Percentiles rank a stretch among this genome's conserved stretches.
These are phyloP conservation scores for Camponotus vicinus DNA, from an alignment of 1,140 invertebrate species.

Conservation along the genomic window DNA sequence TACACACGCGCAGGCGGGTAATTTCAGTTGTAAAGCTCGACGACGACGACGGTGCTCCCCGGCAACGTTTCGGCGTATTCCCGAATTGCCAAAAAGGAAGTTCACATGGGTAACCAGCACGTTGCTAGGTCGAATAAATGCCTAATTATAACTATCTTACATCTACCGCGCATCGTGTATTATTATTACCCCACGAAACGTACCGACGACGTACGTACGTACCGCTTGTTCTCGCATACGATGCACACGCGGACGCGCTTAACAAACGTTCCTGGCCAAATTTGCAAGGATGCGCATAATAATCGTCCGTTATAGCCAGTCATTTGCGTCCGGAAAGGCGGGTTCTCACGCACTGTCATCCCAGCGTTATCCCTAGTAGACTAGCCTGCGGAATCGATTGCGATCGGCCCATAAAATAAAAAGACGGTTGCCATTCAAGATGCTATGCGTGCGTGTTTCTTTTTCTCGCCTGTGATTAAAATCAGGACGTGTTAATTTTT, in stretches of 20 bases:
- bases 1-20: conserved; percentile 14
- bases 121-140: conserved; percentile 83
- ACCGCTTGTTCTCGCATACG: conserved; percentile 74
- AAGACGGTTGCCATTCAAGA: background rate
- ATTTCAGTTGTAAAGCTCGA: conserved; percentile 32
- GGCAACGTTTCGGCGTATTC: conserved; percentile 57
- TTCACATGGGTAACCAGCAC: conserved; percentile 85
- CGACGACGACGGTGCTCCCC: background rate
- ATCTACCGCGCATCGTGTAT: conserved; percentile 80
- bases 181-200: conserved; percentile 82
- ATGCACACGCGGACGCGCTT: conserved; percentile 78
- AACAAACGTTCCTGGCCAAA: conserved; percentile 81
- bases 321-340: conserved; percentile 81
- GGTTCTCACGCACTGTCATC: conserved; percentile 80
- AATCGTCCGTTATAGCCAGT: conserved; percentile 82
- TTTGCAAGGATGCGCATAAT: conserved; percentile 85
- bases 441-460: background rate
- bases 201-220: conserved; percentile 75
- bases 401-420: conserved; percentile 29
- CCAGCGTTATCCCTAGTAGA: conserved; percentile 46
- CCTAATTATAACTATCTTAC: conserved; percentile 86
- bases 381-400: conserved; percentile 54
- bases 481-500: conserved; percentile 1
- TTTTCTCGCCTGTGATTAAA: background rate
- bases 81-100: conserved; percentile 82